Evolutionary conservation across 2,888 invertebrate genomes (phyloP), one percentile per base, ranked within the genome.

Genomic region (Prenolepis imparis): DNA sequence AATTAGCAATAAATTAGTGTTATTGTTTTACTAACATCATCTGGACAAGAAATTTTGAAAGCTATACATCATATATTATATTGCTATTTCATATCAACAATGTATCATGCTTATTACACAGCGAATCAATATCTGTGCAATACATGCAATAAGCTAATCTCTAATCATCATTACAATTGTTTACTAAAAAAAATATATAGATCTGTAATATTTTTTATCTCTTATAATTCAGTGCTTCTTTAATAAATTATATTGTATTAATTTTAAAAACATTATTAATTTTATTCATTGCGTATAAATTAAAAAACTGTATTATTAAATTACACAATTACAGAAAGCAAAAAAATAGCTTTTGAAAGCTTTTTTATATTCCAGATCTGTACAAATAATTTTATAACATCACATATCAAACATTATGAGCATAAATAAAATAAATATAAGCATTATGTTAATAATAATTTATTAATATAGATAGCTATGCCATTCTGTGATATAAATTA

Each of bases 401-500:
- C 8, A 18, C 11, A 48, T 44, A 44, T 48, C 6, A 67, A 36
- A 55, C 8, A 12, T 39, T 28, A 15, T 41, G n/a, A 28, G 64
- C 48, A 48, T 48, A 48, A 48, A 48, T 48, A 48, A 48, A 48
- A 48, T 48, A 48, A 55, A 55, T 63, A 36, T 21, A 28, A 77
- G 52, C 48, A 36, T 64, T 11, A 55, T 39, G n/a, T 36, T 18
- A 55, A 68, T 70, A 59, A 80, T 39, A 72, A 80, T 70, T 44
- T 72, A 80, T 80, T 72, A 72, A 78, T 78, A 57, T 55, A 41
- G 4, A 24, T 44, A n/a, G 44, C 6, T 57, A 32, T 67, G 36
- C 0, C 41, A 87, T 55, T 81, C 57, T 64, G 77, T 75, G 73
- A 83, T 75, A 82, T 82, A 84, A 73, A 82, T 77, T 80, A 87